These are phyloP conservation scores for Halocynthia aurantium DNA, from an alignment of 23 tunicate genomes.

Conservation along the genomic window DNA sequence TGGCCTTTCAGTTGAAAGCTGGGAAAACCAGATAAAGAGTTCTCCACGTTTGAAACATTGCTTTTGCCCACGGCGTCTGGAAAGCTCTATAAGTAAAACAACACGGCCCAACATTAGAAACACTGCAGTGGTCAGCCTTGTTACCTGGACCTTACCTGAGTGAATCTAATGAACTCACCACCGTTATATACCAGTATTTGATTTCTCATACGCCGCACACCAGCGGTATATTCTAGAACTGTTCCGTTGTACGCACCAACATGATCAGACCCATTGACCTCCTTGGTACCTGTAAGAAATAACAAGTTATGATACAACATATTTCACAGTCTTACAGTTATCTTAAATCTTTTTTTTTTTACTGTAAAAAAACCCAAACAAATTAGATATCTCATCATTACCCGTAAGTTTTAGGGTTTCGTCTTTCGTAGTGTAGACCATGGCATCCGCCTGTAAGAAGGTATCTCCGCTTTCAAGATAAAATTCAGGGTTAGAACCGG, in stretches of 20 bases:
- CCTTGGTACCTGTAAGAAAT: constrained; percentile 26
- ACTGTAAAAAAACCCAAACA: too few relatives aligned
- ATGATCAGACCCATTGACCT: constrained; percentile 34
- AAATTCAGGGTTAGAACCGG: constrained; percentile 43
- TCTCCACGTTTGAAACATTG: constrained; percentile 46
- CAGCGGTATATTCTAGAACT: constrained; percentile 33
- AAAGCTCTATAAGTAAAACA: constrained; percentile 27
- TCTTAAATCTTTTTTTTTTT: background rate
- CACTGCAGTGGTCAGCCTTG: background rate
- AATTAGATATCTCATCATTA: background rate
- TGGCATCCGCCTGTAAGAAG: constrained; percentile 50
- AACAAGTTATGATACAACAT: too few relatives aligned
- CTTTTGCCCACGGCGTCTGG: constrained; percentile 42
- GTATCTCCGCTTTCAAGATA: constrained; percentile 32
- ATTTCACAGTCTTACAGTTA: too few relatives aligned
- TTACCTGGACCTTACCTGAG: constrained; percentile 34
- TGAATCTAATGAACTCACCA: constrained; percentile 56
- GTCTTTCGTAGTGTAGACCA: constrained; percentile 30
- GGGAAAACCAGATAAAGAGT: constrained; percentile 56
- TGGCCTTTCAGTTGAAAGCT: constrained; percentile 32
- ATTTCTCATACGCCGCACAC: constrained; percentile 29
- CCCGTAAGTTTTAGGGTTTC: constrained; percentile 47
- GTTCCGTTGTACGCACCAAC: constrained; percentile 52
- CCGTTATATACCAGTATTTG: constrained; percentile 51
- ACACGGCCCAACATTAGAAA: background rate